phyloP scores from a whole-genome alignment of 2,113 vertebrate species.

The Clarias batrachus region DNA sequence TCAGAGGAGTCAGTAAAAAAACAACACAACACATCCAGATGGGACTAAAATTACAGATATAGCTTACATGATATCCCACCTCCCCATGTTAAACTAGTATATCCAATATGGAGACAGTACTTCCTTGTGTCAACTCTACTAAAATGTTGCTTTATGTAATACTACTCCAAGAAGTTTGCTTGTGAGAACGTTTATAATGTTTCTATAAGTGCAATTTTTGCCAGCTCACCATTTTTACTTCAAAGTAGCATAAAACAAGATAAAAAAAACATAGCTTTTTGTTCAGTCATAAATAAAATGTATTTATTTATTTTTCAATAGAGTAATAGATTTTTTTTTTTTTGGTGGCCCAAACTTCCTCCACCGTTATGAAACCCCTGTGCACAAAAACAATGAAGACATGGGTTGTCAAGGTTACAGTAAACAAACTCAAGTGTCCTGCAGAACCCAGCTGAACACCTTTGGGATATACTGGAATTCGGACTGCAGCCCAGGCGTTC shows the following conservation, averaged over 20 bases:
- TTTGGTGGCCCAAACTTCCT: no score
- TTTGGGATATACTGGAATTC: background rate
- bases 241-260: background rate
- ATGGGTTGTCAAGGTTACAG: no score
- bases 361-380: no score
- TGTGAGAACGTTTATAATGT: background rate
- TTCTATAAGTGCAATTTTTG: background rate
- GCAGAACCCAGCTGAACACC: background rate
- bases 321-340: background rate
- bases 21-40: background rate
- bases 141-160: background rate
- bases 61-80: background rate
- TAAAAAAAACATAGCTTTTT: background rate
- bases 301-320: no score
- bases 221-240: background rate
- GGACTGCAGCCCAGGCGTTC: background rate
- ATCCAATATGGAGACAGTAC: background rate
- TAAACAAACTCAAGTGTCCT: background rate
- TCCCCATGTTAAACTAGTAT: background rate
- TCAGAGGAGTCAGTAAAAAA: background rate
- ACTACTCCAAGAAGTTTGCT: background rate
- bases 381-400: no score
- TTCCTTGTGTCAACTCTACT: background rate
- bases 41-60: background rate
- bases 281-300: background rate